phyloP scores from a whole-genome alignment of 37 sponge, comb jelly and placozoan genomes.

The Geodia barretti region DNA sequence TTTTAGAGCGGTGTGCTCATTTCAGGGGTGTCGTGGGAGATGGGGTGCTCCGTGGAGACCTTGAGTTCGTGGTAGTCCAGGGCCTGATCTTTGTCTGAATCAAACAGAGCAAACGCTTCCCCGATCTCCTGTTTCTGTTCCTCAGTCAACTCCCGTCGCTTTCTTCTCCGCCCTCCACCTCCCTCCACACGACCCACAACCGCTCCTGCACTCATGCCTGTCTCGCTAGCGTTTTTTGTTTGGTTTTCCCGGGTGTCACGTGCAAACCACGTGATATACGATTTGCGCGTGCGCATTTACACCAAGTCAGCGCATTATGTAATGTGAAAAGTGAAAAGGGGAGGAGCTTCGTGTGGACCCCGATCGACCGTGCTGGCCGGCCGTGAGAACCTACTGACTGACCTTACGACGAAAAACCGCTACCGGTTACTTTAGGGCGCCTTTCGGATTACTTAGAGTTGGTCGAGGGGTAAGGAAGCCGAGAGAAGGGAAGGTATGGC shows the following conservation, averaged over 20 bases:
- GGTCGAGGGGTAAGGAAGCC: too few relatives aligned
- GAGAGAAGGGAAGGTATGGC: constrained; percentile 1
- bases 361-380: not conserved
- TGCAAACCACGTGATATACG: not conserved
- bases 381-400: not conserved
- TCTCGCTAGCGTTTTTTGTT: not conserved
- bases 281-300: too few relatives aligned
- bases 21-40: too few relatives aligned
- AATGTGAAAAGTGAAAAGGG: too few relatives aligned
- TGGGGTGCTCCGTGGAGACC: constrained; percentile 38
- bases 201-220: constrained; percentile 24
- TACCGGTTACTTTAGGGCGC: not conserved
- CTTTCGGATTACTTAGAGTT: too few relatives aligned
- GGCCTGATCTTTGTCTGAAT: constrained; percentile 93
- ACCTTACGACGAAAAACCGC: too few relatives aligned
- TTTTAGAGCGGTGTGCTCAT: too few relatives aligned
- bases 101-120: constrained; percentile 96
- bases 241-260: constrained; percentile 9
- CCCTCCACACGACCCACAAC: constrained; percentile 1
- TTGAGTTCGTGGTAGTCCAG: constrained; percentile 98
- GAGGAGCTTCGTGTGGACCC: not conserved
- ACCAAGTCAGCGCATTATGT: too few relatives aligned
- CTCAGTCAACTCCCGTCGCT: constrained; percentile 87
- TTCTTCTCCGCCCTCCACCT: constrained; percentile 51
- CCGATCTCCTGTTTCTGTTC: constrained; percentile 96